These are phyloP conservation scores for Propithecus deckenii DNA, from an alignment of 2,797 vertebrate genomes.

Conservation along the genomic window DNA sequence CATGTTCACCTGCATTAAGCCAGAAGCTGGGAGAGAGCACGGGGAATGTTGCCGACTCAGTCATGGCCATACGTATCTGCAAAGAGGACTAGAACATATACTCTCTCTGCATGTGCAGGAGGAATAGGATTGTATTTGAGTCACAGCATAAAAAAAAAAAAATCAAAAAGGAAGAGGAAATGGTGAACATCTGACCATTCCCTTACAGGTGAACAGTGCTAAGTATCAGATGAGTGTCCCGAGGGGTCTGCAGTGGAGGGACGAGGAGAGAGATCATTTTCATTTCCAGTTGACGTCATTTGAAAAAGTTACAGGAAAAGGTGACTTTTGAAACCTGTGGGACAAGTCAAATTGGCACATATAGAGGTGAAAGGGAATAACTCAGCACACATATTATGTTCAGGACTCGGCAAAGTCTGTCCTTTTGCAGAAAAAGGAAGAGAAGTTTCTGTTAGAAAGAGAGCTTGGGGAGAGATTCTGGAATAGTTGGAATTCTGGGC, in stretches of 20 bases:
- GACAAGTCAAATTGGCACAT: not conserved
- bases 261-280: not conserved
- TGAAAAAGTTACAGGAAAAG: not conserved
- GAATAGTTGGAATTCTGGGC: too few species aligned
- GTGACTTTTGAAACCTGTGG: too few species aligned
- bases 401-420: too few species aligned
- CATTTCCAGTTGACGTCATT: not conserved
- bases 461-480: not conserved
- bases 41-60: accelerated
- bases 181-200: not conserved
- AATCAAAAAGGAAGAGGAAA: not conserved
- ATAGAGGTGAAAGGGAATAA: accelerated
- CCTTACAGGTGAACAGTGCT: not conserved
- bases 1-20: not conserved
- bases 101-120: accelerated
- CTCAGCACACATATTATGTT: accelerated
- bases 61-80: accelerated
- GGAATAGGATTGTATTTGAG: not conserved
- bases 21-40: not conserved
- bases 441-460: not conserved
- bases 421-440: too few species aligned
- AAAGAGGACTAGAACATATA: accelerated
- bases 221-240: accelerated
- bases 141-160: not conserved
- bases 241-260: not conserved